Conservation (phyloP, 2,888 invertebrate species). For the Diloba caeruleocephala region DNA sequence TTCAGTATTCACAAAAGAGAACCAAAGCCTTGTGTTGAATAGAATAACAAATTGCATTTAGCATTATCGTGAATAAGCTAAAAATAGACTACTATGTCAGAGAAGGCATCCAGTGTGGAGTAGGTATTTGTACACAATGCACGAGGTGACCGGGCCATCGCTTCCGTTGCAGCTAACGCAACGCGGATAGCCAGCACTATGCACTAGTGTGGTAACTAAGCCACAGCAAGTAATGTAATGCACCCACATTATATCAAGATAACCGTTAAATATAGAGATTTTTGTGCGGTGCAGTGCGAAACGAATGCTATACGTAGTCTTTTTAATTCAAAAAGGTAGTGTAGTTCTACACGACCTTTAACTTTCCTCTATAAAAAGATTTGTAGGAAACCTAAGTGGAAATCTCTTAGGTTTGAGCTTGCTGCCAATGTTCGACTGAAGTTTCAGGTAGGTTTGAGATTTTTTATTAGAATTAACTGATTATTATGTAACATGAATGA, state of each 20-base stretch:
- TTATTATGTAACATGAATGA: background rate
- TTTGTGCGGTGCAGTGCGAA: slow-evolving; percentile 16
- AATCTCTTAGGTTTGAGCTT: no score
- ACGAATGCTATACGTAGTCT: slow-evolving; percentile 9
- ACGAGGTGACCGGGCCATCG: slow-evolving; percentile 78
- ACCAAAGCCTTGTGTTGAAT: slow-evolving; percentile 31
- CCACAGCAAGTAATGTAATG: slow-evolving; percentile 7
- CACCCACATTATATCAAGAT: slow-evolving; percentile 4
- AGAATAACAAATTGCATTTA: slow-evolving; percentile 55
- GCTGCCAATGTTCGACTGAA: background rate
- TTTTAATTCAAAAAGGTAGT: background rate
- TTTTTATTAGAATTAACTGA: background rate
- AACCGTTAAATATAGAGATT: slow-evolving; percentile 27
- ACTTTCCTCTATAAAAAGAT: no score
- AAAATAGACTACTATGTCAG: slow-evolving; percentile 58
- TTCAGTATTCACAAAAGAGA: slow-evolving; percentile 40
- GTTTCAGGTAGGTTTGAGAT: background rate
- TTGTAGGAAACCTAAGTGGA: no score
- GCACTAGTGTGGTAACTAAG: slow-evolving; percentile 28
- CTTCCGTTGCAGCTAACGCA: slow-evolving; percentile 69
- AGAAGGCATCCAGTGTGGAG: slow-evolving; percentile 39
- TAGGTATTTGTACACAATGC: slow-evolving; percentile 71
- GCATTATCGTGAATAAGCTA: slow-evolving; percentile 56
- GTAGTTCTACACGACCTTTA: no score
- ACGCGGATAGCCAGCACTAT: slow-evolving; percentile 26